phyloP scores from a whole-genome alignment of 2,113 vertebrate species.

The Centropus bengalensis region DNA sequence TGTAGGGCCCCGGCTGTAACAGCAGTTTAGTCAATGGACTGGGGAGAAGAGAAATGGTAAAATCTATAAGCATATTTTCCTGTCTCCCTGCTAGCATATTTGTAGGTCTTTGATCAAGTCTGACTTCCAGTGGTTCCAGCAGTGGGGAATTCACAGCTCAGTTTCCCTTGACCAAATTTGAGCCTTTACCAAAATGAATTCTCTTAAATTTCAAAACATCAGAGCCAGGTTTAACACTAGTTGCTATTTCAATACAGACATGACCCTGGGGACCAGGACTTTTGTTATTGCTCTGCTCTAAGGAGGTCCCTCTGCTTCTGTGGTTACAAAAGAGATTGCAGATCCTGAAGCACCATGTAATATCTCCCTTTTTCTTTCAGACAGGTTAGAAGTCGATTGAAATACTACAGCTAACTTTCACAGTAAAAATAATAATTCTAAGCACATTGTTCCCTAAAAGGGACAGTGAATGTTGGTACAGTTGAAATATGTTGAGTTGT shows the following conservation, averaged over 20 bases:
- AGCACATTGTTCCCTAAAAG: neutral
- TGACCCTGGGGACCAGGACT: neutral
- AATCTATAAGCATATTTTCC: constrained; percentile 19
- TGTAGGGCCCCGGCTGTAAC: neutral
- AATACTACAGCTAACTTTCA: neutral
- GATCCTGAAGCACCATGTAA: neutral
- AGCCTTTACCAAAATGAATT: neutral
- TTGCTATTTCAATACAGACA: neutral
- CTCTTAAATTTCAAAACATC: neutral
- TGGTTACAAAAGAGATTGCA: neutral
- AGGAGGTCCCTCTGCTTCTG: neutral
- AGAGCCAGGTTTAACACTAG: constrained; percentile 7
- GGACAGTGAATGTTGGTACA: neutral
- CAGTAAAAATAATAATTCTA: neutral
- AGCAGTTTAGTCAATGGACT: constrained; percentile 10
- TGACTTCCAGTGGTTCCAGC: neutral
- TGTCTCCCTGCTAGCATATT: neutral
- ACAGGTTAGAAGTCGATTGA: neutral
- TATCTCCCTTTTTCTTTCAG: neutral
- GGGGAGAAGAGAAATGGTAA: neutral
- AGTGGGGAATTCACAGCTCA: accelerated
- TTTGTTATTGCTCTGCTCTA: neutral
- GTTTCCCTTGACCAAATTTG: neutral
- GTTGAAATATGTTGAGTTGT: neutral
- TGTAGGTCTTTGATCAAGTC: neutral